Evolutionary conservation across 2,888 invertebrate species (phyloP), one percentile per base, ranked within the genome.

Genomic region (Napeogenes sylphis): DNA sequence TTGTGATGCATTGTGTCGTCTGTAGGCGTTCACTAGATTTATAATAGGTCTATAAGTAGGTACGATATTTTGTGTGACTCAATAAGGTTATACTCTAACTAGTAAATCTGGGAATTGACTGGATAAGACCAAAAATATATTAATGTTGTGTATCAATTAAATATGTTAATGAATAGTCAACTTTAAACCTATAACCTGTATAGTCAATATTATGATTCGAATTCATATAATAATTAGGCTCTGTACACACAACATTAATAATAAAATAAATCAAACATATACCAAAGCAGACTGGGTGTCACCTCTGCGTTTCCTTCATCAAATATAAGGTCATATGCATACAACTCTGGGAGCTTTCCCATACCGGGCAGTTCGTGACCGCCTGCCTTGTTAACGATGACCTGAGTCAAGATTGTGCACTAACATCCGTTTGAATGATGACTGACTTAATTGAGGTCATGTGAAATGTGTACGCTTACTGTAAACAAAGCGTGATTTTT

Each of bases 331-430:
- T 79, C 80, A 79, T 85, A 87, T 83, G 77, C 70, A 74, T 73
- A 72, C 83, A 84, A 87, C 84, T 81, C 84, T 90, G 89, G 83
- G 90, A 90, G 86, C 86, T 85, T 89, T 90, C 90, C 88, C 90
- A 90, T 85, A 84, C 78, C 87, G 88, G 87, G 84, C 87, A 84
- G 80, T 76, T 84, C 86, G 86, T 89, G 89, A 89, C 89, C 89
- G 87, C 77, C 84, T 78, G 85, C 79, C 87, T 87, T 85, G 87
- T 89, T 88, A 87, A 81, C 78, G 87, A 85, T 89, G 88, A 87
- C 88, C 88, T 73, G 84, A 72, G 75, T 78, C 73, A 79, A 87
- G 87, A 88, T 87, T 88, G 85, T 89, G 87, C 88, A 87, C 87
- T 84, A 78, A 86, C 86, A 86, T 85, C 87, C 85, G 86, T 86